Percentiles rank a stretch among this genome's conserved stretches.
phyloP scores from a whole-genome alignment of 2,113 vertebrate species.

The Daphoenositta chrysoptera region DNA sequence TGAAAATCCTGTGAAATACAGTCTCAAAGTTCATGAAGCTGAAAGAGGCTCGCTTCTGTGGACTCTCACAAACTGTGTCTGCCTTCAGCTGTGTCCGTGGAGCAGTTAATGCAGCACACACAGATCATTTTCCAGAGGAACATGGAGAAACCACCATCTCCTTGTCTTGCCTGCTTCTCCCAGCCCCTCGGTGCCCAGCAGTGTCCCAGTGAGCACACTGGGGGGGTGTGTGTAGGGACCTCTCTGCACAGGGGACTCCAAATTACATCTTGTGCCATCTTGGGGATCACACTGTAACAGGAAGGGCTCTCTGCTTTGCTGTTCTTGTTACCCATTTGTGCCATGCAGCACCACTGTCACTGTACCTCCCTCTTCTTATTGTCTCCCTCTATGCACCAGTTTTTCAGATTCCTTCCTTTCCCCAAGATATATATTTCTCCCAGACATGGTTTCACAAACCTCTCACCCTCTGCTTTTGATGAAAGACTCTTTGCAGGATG shows the following conservation, averaged over 20 bases:
- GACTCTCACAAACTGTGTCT: background rate
- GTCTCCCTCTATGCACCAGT: background rate
- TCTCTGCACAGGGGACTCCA: background rate
- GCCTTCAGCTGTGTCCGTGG: background rate
- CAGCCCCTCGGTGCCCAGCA: background rate
- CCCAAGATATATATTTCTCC: background rate
- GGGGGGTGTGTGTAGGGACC: fast-evolving
- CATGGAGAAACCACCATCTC: background rate
- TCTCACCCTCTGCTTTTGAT: background rate
- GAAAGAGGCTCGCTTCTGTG: background rate
- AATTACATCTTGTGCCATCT: background rate
- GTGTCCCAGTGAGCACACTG: background rate
- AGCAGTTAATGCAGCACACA: background rate
- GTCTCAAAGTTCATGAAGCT: background rate
- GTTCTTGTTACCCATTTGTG: background rate
- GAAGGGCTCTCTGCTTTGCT: background rate
- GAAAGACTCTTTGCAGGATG: background rate
- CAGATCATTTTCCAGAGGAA: background rate
- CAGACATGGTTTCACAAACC: background rate
- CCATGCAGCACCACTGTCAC: background rate
- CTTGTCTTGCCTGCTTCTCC: background rate
- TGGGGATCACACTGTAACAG: background rate
- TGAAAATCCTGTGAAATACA: background rate
- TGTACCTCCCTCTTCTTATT: background rate
- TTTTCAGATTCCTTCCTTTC: background rate